Evolutionary conservation across 2,888 invertebrate genomes (phyloP).

Genomic region (Silvanus unidentatus): DNA sequence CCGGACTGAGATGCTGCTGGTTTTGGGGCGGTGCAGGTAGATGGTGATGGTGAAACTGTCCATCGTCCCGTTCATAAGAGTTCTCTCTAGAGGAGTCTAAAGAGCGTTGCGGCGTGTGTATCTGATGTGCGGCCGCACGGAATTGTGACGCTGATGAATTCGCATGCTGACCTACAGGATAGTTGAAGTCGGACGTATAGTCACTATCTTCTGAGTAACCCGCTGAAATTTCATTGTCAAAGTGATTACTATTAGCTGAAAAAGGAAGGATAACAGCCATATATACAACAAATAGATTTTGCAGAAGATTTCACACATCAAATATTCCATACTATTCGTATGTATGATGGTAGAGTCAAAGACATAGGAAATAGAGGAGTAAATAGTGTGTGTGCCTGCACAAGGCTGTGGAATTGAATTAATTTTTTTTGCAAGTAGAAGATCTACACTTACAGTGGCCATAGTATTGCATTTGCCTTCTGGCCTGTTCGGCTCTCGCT

Average conservation of each 20-base stretch:
- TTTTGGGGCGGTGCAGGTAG: conserved; percentile 31
- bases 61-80: conserved; percentile 74
- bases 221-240: conserved; percentile 58
- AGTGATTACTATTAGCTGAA: conserved; percentile 44
- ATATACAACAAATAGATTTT: not conserved
- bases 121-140: conserved; percentile 68
- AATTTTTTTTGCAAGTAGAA: no score
- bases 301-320: not conserved
- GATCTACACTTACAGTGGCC: conserved; percentile 69
- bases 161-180: conserved; percentile 82
- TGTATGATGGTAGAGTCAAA: no score
- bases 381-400: no score
- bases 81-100: conserved; percentile 75
- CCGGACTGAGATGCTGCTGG: conserved; percentile 43
- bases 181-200: conserved; percentile 94
- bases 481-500: conserved; percentile 66
- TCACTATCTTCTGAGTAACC: conserved; percentile 96
- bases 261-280: conserved; percentile 24
- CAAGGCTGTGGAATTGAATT: no score
- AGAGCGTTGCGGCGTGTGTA: conserved; percentile 72
- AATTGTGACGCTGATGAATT: conserved; percentile 91
- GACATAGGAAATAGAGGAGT: conserved; percentile 6
- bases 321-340: not conserved
- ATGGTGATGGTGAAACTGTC: conserved; percentile 25
- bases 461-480: conserved; percentile 73